Base-by-base conservation (phyloP, 2,888 invertebrate genomes). In the Melieria omissa region DNA sequence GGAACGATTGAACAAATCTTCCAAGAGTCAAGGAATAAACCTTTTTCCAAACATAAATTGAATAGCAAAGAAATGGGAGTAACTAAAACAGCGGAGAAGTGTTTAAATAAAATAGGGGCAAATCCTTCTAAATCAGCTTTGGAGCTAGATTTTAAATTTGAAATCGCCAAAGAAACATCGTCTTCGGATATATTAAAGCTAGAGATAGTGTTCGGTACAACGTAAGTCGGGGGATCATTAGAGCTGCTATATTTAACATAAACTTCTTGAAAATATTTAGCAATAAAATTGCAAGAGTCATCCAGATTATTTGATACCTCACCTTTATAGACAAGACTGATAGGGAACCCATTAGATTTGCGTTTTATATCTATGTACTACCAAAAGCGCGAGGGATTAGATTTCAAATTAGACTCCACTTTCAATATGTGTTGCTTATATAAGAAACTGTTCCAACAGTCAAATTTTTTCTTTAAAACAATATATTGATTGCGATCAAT, bases 281-380 rank as follows among this genome's bases (percentile, higher is more conserved):
- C 12, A 10, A 57, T 14, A 14, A 60, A 42, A 60, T 60, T 44
- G 44, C 45, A 60, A 60, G 42, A 44, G n/a, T 60, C 60, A 42
- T 44, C 42, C n/a, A 45, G 3, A 60, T 8, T 60, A n/a, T 60
- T 45, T 7, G 60, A 60, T 42, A 60, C 6, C 44, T 14, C 44
- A 6, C n/a, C 60, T 6, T 60, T 45, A 44, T 60, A 60, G n/a
- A n/a, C 60, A 10, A 60, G 44, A 60, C 8, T 42, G 44, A 14
- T 44, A n/a, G 60, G n/a, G 44, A 60, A 60, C n/a, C 60, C 60
- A 42, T 44, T 60, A 14, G 45, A 12, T 42, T 60, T 44, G 14
- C 60, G 60, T 2, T 45, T 60, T 12, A 44, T 44, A 5, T 60
- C 45, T 44, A 60, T 44, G 41, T 10, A 42, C 42, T 44, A 7